Percentiles rank a stretch among this genome's conserved stretches.
Evolutionary conservation across 2,113 vertebrate species (phyloP).

Genomic region (Terrapene triunguis): DNA sequence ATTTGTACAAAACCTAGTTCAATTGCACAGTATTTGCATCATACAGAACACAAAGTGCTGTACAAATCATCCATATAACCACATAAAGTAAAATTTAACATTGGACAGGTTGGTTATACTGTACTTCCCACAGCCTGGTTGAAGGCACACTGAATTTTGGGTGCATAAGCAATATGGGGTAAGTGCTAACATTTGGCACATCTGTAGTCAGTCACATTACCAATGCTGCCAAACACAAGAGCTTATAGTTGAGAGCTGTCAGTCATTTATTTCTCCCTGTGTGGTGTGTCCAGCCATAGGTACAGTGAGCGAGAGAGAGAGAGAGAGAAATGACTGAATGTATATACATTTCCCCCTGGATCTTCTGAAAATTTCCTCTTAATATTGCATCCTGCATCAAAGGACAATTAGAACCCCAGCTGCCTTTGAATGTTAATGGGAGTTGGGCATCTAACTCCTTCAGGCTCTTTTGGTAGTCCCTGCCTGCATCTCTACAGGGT

Average conservation of each 20-base stretch:
- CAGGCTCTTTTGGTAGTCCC: neutral
- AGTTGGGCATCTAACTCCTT: neutral
- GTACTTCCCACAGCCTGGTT: neutral
- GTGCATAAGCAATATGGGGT: neutral
- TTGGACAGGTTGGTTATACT: neutral
- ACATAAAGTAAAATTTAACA: neutral
- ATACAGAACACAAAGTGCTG: neutral
- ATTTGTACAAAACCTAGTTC: neutral
- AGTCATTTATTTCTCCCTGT: neutral
- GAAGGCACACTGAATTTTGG: neutral
- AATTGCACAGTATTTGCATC: neutral
- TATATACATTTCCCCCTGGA: neutral
- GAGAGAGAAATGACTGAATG: neutral
- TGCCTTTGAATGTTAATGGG: neutral
- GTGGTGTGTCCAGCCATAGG: neutral
- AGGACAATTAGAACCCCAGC: neutral
- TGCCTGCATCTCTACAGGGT: neutral
- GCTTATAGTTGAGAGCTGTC: neutral
- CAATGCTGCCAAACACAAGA: neutral
- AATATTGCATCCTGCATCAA: neutral
- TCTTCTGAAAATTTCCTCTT: neutral
- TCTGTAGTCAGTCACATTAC: neutral
- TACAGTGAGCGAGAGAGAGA: neutral
- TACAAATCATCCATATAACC: neutral
- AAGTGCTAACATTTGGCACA: neutral